Conservation (phyloP, 1,140 invertebrate genomes). For the Heterodera carotae region DNA sequence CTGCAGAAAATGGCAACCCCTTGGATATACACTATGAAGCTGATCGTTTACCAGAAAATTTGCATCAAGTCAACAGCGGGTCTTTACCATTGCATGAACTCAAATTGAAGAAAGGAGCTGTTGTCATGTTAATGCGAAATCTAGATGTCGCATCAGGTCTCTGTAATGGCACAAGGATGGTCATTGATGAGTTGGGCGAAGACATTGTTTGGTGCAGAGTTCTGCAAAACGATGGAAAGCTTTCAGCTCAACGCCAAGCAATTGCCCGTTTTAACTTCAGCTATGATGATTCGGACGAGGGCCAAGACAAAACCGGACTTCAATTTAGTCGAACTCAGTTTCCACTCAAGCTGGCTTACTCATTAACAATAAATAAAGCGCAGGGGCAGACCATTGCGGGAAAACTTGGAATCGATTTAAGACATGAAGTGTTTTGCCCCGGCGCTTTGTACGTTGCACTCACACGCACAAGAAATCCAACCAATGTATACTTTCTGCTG, state of each 20-base stretch:
- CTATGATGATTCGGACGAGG: neutral
- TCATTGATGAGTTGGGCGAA: constrained; percentile 8
- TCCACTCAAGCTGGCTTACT: neutral
- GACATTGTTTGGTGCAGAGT: constrained; percentile 6
- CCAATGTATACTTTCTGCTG: too few relatives aligned
- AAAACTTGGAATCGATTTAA: neutral
- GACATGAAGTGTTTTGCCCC: too few relatives aligned
- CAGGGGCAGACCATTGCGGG: neutral
- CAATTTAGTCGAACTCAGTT: too few relatives aligned
- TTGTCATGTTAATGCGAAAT: constrained; percentile 19
- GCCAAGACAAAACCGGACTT: too few relatives aligned
- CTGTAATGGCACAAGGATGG: constrained; percentile 17
- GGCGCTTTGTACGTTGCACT: too few relatives aligned
- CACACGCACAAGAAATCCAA: too few relatives aligned
- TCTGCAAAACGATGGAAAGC: constrained; percentile 6
- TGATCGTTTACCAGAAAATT: constrained; percentile 7
- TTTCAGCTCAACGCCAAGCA: constrained; percentile 6
- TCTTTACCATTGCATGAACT: constrained; percentile 35
- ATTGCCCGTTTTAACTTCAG: constrained; percentile 7
- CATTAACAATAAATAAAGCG: neutral
- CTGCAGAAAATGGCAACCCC: constrained; percentile 6
- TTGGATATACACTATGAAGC: constrained; percentile 7
- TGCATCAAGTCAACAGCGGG: constrained; percentile 6
- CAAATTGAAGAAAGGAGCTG: constrained; percentile 33
- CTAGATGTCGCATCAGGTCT: constrained; percentile 14